These are phyloP conservation scores for Camponotus pennsylvanicus DNA, from an alignment of 1,140 invertebrate genomes.

Conservation along the genomic window DNA sequence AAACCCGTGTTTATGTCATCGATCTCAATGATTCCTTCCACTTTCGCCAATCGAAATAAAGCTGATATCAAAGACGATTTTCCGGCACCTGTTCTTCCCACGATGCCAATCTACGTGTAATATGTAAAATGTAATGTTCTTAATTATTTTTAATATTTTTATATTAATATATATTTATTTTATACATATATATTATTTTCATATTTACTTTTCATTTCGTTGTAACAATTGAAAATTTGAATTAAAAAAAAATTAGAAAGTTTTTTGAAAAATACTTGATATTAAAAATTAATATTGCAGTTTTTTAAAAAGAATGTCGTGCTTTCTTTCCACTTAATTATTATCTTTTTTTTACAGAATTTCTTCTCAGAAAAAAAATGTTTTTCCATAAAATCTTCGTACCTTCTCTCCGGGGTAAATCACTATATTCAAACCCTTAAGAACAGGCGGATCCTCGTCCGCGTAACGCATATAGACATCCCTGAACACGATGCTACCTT, in stretches of 20 bases:
- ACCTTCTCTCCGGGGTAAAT: conserved; percentile 86
- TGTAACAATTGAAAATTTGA: background rate
- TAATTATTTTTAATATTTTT: no score
- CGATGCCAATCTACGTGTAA: conserved; percentile 90
- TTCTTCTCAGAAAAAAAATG: background rate
- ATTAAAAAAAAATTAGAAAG: no score
- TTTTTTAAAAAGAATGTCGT: no score
- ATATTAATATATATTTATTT: no score
- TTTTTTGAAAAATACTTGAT: no score
- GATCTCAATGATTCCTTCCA: conserved; percentile 88
- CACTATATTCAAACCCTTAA: conserved; percentile 87
- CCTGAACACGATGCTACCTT: conserved; percentile 88
- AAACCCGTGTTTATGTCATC: conserved; percentile 89
- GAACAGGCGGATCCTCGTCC: conserved; percentile 86
- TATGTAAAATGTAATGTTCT: background rate
- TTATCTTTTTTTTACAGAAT: background rate
- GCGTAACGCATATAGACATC: conserved; percentile 87
- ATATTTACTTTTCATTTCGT: background rate
- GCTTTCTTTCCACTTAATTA: background rate
- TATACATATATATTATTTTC: no score
- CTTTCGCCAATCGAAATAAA: conserved; percentile 91
- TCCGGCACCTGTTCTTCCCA: conserved; percentile 96
- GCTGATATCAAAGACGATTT: conserved; percentile 95
- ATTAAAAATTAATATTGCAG: no score
- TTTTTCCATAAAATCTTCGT: background rate